Evolutionary conservation across 2,888 invertebrate genomes (phyloP).

Genomic region (Drosophila prostipennis): DNA sequence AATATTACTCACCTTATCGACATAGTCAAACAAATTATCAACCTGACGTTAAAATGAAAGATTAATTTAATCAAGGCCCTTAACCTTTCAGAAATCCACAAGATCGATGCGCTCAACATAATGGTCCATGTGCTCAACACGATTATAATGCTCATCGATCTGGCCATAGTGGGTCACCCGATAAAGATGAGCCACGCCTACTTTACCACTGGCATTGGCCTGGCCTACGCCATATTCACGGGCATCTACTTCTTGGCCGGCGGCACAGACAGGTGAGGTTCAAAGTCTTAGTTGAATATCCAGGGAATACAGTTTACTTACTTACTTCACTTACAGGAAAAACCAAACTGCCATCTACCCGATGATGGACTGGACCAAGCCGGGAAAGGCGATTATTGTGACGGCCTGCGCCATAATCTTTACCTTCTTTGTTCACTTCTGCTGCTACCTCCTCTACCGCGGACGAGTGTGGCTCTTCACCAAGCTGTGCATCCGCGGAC

Average conservation of each 20-base stretch:
- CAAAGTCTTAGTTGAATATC: constrained; percentile 64
- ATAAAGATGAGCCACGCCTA: constrained; percentile 85
- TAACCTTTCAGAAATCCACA: constrained; percentile 79
- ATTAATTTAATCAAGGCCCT: no score
- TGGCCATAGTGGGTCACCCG: constrained; percentile 90
- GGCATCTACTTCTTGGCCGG: constrained; percentile 89
- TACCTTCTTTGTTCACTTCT: constrained; percentile 86
- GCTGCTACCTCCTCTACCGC: constrained; percentile 86
- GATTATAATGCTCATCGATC: constrained; percentile 89
- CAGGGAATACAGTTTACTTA: no score
- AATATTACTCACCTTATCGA: no score
- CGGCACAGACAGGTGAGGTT: constrained; percentile 88
- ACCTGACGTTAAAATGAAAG: no score
- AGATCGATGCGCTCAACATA: constrained; percentile 84
- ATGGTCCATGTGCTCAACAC: constrained; percentile 87
- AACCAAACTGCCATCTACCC: constrained; percentile 89
- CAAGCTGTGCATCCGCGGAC: constrained; percentile 83
- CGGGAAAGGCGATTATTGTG: constrained; percentile 86
- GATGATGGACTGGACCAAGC: constrained; percentile 90
- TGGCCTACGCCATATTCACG: constrained; percentile 89
- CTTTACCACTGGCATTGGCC: constrained; percentile 87
- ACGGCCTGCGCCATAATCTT: constrained; percentile 86
- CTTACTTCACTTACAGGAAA: constrained; percentile 78
- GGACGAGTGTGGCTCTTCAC: constrained; percentile 85
- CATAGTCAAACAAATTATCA: no score